Evolutionary conservation across 2,797 vertebrate species (phyloP), one percentile per base, ranked within the genome.

Genomic region (Falco cherrug): DNA sequence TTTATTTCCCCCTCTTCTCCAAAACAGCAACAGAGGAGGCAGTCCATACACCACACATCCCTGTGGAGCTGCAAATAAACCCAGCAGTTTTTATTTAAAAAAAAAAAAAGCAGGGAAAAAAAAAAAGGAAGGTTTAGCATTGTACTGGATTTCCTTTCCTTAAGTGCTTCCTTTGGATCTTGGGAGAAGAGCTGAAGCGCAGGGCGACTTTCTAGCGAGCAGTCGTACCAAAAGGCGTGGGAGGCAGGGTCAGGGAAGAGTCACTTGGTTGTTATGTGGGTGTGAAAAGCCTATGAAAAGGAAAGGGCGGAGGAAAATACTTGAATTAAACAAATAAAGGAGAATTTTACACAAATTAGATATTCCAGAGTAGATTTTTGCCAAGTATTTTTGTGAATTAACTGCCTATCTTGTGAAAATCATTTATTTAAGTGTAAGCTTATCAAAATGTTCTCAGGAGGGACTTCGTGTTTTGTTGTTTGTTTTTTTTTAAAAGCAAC

Each of bases 251-350:
- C 97, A 96, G 69, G 94, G 95, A 96, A 96, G 97, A 97, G 96
- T 97, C 95, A 86, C 77, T 96, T 75, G 93, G 96, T 97, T 97
- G 85, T 96, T 97, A 77, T 87, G 95, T 96, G 95, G 95, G 96
- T 96, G 91, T 95, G 93, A 94, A 95, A 95, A 97, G 93, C 90
- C 93, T 64, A 80, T 96, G 95, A 90, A 97, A 95, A 95, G 97
- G 97, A 97, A 90, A 97, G 96, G 93, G 96, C 56, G 93, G 94
- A 93, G 93, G 93, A 93, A 96, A 96, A 87, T 70, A 87, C 9
- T 96, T 88, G 76, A 94, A 90, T 94, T 96, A 96, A 97, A 93
- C 94, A 97, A 98, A 97, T 94, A 92, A 92, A 90, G 84, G 91
- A 80, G 76, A 91, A 88, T 20, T 25, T 68, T 97, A 59, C 9